These are phyloP conservation scores for Cybosia mesomella DNA, from an alignment of 2,888 invertebrate genomes.

Conservation along the genomic window DNA sequence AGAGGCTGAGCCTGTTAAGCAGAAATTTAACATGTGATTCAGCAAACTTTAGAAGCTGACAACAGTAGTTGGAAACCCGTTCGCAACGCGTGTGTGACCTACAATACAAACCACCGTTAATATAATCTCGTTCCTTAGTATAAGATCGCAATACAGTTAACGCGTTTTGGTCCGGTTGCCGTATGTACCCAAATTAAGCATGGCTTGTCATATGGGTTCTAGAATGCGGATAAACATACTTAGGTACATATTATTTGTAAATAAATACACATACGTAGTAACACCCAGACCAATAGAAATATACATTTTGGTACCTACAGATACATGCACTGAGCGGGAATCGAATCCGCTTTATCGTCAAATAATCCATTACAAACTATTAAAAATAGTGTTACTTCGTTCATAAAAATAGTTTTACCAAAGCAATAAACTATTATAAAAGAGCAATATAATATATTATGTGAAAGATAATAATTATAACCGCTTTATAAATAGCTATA, in stretches of 20 bases:
- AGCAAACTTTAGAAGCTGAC: background rate
- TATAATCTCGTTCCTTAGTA: background rate
- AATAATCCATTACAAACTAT: background rate
- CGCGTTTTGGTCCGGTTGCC: background rate
- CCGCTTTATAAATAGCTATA: background rate
- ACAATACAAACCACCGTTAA: background rate
- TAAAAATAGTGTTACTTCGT: background rate
- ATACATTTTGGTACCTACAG: too few relatives aligned
- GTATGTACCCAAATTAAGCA: too few relatives aligned
- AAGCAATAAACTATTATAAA: background rate
- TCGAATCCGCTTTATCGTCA: background rate
- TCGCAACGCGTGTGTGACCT: background rate
- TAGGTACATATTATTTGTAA: too few relatives aligned
- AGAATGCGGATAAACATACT: too few relatives aligned
- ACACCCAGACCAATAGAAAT: too few relatives aligned
- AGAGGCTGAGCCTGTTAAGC: background rate
- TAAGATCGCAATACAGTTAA: slow-evolving; percentile 1
- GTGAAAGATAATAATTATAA: background rate
- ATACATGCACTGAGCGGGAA: too few relatives aligned
- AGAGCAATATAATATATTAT: background rate
- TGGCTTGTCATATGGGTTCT: too few relatives aligned
- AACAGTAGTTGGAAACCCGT: background rate
- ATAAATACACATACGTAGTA: too few relatives aligned
- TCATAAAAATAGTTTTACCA: background rate
- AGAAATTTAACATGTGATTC: background rate